Evolutionary conservation across 2,113 vertebrate genomes (phyloP), one percentile per base, ranked within the genome.

Genomic region (Panthera tigris): DNA sequence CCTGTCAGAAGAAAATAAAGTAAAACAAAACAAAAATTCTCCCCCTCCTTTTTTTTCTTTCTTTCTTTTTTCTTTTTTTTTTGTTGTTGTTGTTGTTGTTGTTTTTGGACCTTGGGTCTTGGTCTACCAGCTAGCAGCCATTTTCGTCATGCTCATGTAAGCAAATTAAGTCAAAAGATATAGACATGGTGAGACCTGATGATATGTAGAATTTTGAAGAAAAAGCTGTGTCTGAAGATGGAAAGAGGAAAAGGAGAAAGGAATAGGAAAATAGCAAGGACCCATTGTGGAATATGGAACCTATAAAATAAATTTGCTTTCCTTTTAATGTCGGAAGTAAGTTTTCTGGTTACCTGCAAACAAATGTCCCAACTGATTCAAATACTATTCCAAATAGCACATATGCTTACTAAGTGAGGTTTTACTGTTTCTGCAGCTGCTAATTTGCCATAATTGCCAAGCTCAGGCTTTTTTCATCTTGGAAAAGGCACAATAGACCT

Each of bases 401-500:
- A 57, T 1, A 25, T 68, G 45, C 33, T 97, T 91, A 45, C 27
- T 73, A 78, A 45, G 14, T 68, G 50, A 92, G 19, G 2, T 63
- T 74, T 90, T 48, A 50, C 27, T 90, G 4, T 95, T 74, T 90
- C 57, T 57, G 61, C 14, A 95, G 41, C 31, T 94, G 27, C 33
- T 90, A 78, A 71, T 76, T 97, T 81, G 3, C n/a, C 7, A 21
- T 92, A 78, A 91, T 88, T 97, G 41, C 39, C 76, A 91, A 52
- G 4, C 33, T 66, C 3, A 1, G 5, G 13, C 33, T 33, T 87
- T 88, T 95, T 73, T 90, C 55, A 74, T 92, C 14, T 85, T 76
- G 79, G 76, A 76, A 90, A 97, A 94, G 15, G 14, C 92, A 66
- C 4, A 89, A 65, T 6, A 76, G 27, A 71, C 2, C 50, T 61